Evolutionary conservation across 2,797 vertebrate genomes (phyloP).

Genomic region (Centroberyx gerrardi): DNA sequence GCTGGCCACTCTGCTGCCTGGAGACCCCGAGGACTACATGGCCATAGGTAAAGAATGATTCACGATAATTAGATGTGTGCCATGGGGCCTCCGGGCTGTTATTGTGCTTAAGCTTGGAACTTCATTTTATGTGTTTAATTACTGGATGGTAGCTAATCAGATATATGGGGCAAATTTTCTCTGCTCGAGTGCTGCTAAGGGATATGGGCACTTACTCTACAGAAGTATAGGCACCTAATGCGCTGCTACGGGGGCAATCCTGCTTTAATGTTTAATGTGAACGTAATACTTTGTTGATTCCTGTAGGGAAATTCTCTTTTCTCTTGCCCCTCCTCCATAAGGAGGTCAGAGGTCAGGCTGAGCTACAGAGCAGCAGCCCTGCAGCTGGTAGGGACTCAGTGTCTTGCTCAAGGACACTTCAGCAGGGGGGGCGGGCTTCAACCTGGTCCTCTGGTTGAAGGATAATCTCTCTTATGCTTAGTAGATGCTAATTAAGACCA

Average conservation of each 20-base stretch:
- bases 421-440: neutral
- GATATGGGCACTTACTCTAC: conserved; percentile 26
- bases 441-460: conserved; percentile 17
- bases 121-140: conserved; percentile 71
- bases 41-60: conserved; percentile 86
- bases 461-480: neutral
- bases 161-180: conserved; percentile 54
- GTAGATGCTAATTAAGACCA: neutral
- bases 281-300: conserved; percentile 14
- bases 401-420: conserved; percentile 40
- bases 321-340: conserved; percentile 11
- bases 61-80: conserved; percentile 57
- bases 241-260: conserved; percentile 5
- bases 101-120: conserved; percentile 37
- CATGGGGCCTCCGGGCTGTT: conserved; percentile 24
- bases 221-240: conserved; percentile 29
- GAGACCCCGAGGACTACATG: conserved; percentile 87
- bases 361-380: neutral
- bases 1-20: conserved; percentile 82
- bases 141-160: conserved; percentile 53
- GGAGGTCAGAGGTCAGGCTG: neutral
- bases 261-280: conserved; percentile 34
- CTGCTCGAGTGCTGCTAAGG: conserved; percentile 43
- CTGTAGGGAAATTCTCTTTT: conserved; percentile 11
- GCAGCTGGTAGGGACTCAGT: conserved; percentile 23